These are phyloP conservation scores for Sebastolobus altivelis DNA, from an alignment of 2,797 vertebrate species.

Conservation along the genomic window DNA sequence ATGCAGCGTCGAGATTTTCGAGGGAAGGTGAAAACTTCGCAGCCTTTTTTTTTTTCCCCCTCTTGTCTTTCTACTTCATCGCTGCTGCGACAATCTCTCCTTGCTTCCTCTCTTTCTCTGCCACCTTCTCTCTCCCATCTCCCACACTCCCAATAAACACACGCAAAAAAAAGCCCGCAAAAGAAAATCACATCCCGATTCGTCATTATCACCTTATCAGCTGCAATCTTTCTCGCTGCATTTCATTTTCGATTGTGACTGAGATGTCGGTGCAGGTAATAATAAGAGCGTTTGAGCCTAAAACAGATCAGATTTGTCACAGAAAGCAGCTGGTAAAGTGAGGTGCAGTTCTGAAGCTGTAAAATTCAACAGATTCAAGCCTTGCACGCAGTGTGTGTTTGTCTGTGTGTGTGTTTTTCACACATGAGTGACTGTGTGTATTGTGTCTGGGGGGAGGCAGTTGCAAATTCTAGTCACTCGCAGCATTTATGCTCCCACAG, in stretches of 20 bases:
- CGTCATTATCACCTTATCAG: conserved; percentile 63
- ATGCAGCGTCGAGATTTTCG: conserved; percentile 36
- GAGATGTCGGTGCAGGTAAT: conserved; percentile 60
- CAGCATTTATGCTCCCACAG: conserved; percentile 37
- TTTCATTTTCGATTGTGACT: conserved; percentile 64
- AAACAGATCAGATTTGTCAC: conserved; percentile 60
- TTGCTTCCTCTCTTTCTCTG: not conserved
- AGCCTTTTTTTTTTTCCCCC: not conserved
- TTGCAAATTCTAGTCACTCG: conserved; percentile 46
- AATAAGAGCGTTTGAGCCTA: conserved; percentile 40
- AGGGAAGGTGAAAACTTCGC: conserved; percentile 47
- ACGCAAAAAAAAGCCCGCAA: conserved; percentile 17
- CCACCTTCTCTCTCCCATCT: conserved; percentile 24
- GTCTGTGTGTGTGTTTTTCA: conserved; percentile 18
- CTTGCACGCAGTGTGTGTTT: not conserved
- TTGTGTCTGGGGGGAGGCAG: conserved; percentile 24
- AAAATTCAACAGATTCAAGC: conserved; percentile 32
- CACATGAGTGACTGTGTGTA: conserved; percentile 19
- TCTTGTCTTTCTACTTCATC: conserved; percentile 22
- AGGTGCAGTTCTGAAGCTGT: conserved; percentile 24
- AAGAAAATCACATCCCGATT: conserved; percentile 57
- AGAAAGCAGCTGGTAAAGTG: conserved; percentile 49
- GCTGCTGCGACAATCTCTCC: conserved; percentile 1
- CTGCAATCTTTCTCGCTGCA: conserved; percentile 56
- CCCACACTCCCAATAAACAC: conserved; percentile 24